Base-by-base conservation (phyloP, 1,140 invertebrate species). In the Magallana ariakensis region DNA sequence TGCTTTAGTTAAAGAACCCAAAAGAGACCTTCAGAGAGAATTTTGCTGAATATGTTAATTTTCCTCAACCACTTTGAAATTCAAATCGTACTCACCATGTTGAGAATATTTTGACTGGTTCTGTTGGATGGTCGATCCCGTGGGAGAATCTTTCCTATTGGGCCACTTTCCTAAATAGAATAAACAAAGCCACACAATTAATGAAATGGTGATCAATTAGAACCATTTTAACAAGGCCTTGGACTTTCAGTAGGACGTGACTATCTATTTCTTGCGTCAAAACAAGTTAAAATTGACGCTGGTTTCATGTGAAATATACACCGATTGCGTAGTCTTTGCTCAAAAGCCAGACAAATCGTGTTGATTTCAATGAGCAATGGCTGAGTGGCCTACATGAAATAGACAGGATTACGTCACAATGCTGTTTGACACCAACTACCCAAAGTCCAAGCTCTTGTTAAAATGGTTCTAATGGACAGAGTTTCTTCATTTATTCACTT, bases 81-180 rank as follows among this genome's bases (percentile, higher is more conserved):
- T 46, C 33, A 7, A 16, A 80, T n/a, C 16, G 8, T 19, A 54
- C 46, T 56, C 46, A 82, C 46, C 46, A 54, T 82, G 80, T n/a
- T 82, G 80, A 75, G 66, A 75, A 75, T 75, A 75, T 75, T 75
- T 75, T 33, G 66, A 75, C 66, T 75, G 66, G 15, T 22, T 75
- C 66, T 75, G 66, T 8, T 19, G 22, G 66, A 22, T 13, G 33
- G 66, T 46, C n/a, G 80, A 55, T 82, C 80, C 80, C 53, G 54
- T 54, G 16, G 80, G 80, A n/a, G 46, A 82, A 26, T 55, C 46
- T 22, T 55, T 82, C 46, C 46, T 82, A 9, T 56, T 55, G 46
- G 80, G 16, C 46, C 80, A 56, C 54, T 54, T 82, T 82, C 80
- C 80, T 82, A 15, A 16, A n/a, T 80, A 11, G 87, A 87, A 58